Percentiles rank a stretch among this genome's conserved stretches.
These are phyloP conservation scores for Apogon hyalosoma DNA, from an alignment of 2,797 vertebrate genomes.

Conservation along the genomic window DNA sequence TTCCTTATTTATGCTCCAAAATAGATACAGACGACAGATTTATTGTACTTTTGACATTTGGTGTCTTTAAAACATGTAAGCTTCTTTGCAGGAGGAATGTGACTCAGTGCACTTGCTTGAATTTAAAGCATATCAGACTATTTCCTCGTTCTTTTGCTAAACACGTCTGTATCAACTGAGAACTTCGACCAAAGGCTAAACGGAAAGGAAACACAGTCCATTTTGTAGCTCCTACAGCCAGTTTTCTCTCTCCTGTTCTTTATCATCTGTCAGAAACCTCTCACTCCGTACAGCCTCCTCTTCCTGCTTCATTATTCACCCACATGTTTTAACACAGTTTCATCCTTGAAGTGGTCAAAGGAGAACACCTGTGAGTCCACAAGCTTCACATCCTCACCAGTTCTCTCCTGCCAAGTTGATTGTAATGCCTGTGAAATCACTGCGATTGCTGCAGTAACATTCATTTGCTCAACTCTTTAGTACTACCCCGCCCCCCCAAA, in stretches of 20 bases:
- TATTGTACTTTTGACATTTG: too few species aligned
- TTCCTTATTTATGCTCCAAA: too few species aligned
- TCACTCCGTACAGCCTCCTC: neutral
- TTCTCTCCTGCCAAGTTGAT: neutral
- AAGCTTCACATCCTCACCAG: neutral
- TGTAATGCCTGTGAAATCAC: neutral
- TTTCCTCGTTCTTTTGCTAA: neutral
- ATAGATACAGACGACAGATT: too few species aligned
- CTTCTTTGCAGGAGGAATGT: too few species aligned
- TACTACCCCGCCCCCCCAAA: too few species aligned
- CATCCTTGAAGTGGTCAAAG: neutral
- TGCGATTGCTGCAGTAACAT: too few species aligned
- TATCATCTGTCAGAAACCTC: neutral
- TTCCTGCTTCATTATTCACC: neutral
- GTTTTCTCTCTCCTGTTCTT: too few species aligned
- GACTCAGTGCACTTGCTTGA: neutral
- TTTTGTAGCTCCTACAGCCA: too few species aligned
- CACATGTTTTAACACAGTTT: neutral
- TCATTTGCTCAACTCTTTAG: too few species aligned
- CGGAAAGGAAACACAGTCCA: neutral
- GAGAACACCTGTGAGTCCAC: neutral
- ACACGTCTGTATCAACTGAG: neutral
- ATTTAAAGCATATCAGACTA: neutral
- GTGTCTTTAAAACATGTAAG: too few species aligned
- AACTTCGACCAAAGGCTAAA: neutral